Evolutionary conservation across 37 sponge, comb jelly and placozoan genomes (phyloP), one percentile per base, ranked within the genome.

Genomic region (Spongilla lacustris): DNA sequence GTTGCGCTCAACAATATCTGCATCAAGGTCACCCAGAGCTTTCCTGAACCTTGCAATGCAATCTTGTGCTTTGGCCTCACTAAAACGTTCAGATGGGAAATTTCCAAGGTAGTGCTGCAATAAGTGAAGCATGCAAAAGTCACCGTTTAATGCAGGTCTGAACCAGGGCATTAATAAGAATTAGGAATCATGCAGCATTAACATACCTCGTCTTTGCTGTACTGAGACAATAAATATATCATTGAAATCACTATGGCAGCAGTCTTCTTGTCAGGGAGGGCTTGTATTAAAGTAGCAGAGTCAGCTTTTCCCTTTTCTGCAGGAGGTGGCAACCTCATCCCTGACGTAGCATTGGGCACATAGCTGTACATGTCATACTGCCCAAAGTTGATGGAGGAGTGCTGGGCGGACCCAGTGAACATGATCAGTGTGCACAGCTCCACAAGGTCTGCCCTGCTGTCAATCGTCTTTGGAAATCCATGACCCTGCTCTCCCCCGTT

Each of bases 351-450:
- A 89, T 94, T 94, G 29, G 95, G 95, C 6, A 73, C 49, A 49
- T 80, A 94, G 26, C 89, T 89, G 75, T 78, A 76, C 33, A 69
- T 78, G 41, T 85, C 67, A 58, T 74, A 91, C 76, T 94, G 95
- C 17, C 95, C 95, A 71, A 85, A 84, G 79, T 92, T 94, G 80
- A 94, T 83, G 48, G 95, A 91, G 29, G 89, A 48, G 71, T 94
- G 95, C 36, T 83, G 85, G 34, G 84, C 89, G 24, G 86, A 68
- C 2, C 82, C 85, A 67, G 87, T 87, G 75, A 90, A 94, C 25
- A 94, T 91, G 69, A 94, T 81, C 8, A 77, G 50, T 3, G 95
- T 94, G 82, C 81, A 81, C 69, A 75, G 38, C 26, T 83, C 76
- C 6, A 92, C 67, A 46, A 94, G 85, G 34, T 89, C 77, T 4